These are phyloP conservation scores for Dicyrtomina minuta DNA, from an alignment of 2,888 invertebrate genomes.

Conservation along the genomic window DNA sequence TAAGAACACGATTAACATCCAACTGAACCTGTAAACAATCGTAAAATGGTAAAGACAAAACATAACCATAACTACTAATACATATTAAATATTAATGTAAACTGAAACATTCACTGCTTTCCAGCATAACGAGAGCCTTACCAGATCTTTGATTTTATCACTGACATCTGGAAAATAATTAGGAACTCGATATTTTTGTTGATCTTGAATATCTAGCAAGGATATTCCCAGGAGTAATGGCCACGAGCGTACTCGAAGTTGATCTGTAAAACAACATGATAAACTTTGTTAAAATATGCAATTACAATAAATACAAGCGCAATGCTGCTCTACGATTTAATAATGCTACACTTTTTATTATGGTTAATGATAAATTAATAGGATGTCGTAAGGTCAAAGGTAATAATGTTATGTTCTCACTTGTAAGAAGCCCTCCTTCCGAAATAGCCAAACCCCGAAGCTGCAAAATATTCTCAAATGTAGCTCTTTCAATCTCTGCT, in stretches of 20 bases:
- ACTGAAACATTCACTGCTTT: not conserved
- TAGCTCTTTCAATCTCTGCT: conserved; percentile 39
- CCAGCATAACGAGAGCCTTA: too few relatives aligned
- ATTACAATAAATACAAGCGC: too few relatives aligned
- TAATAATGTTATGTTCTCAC: conserved; percentile 37
- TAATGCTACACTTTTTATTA: too few relatives aligned
- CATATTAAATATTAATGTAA: not conserved
- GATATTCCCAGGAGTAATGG: conserved; percentile 46
- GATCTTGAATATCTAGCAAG: conserved; percentile 36
- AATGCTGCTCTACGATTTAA: too few relatives aligned
- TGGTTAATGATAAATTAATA: too few relatives aligned
- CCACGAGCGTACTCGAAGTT: conserved; percentile 46
- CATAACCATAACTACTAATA: not conserved
- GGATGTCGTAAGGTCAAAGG: too few relatives aligned
- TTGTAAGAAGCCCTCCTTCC: conserved; percentile 46
- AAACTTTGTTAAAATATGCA: too few relatives aligned
- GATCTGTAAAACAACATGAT: conserved; percentile 41
- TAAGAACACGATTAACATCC: conserved; percentile 50
- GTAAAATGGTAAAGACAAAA: too few relatives aligned
- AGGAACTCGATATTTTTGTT: conserved; percentile 36
- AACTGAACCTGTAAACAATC: conserved; percentile 50
- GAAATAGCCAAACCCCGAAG: conserved; percentile 45
- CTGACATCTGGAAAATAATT: conserved; percentile 41
- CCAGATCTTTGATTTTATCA: conserved; percentile 46
- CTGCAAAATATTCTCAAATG: conserved; percentile 26